Base-by-base conservation (phyloP, 2,797 vertebrate species). In the Percopsis omiscomaycus region DNA sequence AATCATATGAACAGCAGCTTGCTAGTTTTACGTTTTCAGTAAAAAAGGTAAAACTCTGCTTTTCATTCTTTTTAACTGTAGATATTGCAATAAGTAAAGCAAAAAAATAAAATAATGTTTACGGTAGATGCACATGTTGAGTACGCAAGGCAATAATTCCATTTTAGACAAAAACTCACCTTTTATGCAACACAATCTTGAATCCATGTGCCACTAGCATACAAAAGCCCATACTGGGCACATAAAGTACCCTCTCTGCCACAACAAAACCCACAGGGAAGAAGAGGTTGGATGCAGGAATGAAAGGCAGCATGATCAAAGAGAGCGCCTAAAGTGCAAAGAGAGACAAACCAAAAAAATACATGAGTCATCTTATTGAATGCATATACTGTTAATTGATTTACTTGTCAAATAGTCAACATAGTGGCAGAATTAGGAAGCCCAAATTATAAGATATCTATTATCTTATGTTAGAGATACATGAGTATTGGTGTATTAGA, bases 211-310 rank as follows among this genome's bases (percentile, higher is more conserved):
- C 96, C 59, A 99, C 93, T 53, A 99, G 91, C 77, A 99, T 93
- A 83, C 98, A 99, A 89, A 99, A 98, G 46, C 98, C 98, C 97
- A 99, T 99, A 73, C 97, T 99, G 68, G 98, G 98, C 50, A 99
- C 96, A 66, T 99, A 99, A 0, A 99, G 91, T 2, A 99, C 96
- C 73, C 97, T 84, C 86, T 99, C 98, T 13, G 97, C 98, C 75
- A 99, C 95, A 27, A 99, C 97, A 1, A 99, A 99, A 22, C 97
- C 98, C 91, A 99, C 98, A 0, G 97, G 98, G 71, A 99, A 99
- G 91, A 99, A 99, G 64, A 99, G 94, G 79, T 99, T 99, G 70
- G 96, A 99, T 0, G 98, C 98, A 58, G 98, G 98, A 83, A 99
- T 93, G 69, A 99, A 99, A 15, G 98, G 98, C 14, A 99, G 90